Evolutionary conservation across 2,888 invertebrate genomes (phyloP).

Genomic region (Cantharis lateralis): DNA sequence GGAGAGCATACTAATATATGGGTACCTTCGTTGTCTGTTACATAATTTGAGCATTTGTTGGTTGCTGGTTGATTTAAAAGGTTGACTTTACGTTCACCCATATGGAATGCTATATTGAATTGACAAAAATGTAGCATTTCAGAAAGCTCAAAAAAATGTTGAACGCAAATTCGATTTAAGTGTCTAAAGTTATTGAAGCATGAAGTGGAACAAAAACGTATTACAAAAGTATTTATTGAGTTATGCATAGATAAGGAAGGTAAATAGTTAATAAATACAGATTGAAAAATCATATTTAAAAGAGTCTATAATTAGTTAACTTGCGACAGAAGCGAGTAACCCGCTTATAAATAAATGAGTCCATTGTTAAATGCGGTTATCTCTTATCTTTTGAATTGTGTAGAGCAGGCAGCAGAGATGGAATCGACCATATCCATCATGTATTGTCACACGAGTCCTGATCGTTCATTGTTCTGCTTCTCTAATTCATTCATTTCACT

Average conservation of each 20-base stretch:
- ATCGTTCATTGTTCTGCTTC: slow-evolving; percentile 55
- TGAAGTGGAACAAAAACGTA: neutral
- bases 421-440: slow-evolving; percentile 56
- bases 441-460: slow-evolving; percentile 55
- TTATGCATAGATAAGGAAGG: slow-evolving; percentile 27
- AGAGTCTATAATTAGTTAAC: slow-evolving; percentile 50
- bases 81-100: neutral
- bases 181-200: neutral
- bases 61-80: neutral
- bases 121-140: slow-evolving; percentile 16
- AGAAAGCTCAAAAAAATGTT: neutral
- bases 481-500: slow-evolving; percentile 52
- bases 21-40: neutral
- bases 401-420: slow-evolving; percentile 49
- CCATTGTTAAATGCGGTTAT: slow-evolving; percentile 50
- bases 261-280: slow-evolving; percentile 36
- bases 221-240: slow-evolving; percentile 8
- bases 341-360: slow-evolving; percentile 56
- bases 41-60: neutral
- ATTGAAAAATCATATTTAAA: slow-evolving; percentile 44
- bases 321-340: slow-evolving; percentile 51
- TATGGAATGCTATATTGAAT: neutral
- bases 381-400: slow-evolving; percentile 42
- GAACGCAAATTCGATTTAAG: neutral
- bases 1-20: too few species aligned